Evolutionary conservation across 2,888 invertebrate genomes (phyloP).

Genomic region (Athripsodes cinereus): DNA sequence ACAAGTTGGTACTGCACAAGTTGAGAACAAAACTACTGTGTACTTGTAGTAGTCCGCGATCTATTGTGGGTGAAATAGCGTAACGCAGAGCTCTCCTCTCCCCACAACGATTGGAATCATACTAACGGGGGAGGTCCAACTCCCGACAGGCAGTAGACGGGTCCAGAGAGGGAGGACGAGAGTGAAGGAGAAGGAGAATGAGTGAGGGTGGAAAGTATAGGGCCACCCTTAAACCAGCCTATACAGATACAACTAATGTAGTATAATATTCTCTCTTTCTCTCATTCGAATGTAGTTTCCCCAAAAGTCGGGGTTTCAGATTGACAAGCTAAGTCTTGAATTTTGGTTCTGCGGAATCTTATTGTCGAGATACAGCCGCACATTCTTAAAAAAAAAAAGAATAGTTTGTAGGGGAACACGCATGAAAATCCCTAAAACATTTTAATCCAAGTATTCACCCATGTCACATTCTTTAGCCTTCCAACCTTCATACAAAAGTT

Average conservation of each 20-base stretch:
- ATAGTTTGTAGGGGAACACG: no score
- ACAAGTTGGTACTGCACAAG: not conserved
- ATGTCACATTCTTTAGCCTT: no score
- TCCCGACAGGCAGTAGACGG: conserved; percentile 9
- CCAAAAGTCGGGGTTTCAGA: conserved; percentile 15
- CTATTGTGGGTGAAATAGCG: conserved; percentile 13
- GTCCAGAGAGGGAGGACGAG: conserved; percentile 3
- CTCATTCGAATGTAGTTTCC: conserved; percentile 9
- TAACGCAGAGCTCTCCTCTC: conserved; percentile 9
- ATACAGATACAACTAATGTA: not conserved
- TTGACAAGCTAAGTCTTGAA: conserved; percentile 16
- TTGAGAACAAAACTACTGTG: not conserved
- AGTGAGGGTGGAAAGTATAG: conserved; percentile 2
- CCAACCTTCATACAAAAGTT: no score
- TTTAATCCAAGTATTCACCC: no score
- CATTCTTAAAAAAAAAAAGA: not conserved
- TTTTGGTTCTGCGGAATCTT: conserved; percentile 11
- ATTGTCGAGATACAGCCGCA: not conserved
- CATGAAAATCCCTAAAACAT: no score
- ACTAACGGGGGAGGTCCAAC: conserved; percentile 10
- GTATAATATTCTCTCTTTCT: not conserved
- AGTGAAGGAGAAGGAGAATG: not conserved
- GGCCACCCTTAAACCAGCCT: not conserved
- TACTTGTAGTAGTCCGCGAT: conserved; percentile 11
- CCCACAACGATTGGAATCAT: conserved; percentile 13